These are phyloP conservation scores for Erpobdella octoculata DNA, from an alignment of 2,888 invertebrate species.

Conservation along the genomic window DNA sequence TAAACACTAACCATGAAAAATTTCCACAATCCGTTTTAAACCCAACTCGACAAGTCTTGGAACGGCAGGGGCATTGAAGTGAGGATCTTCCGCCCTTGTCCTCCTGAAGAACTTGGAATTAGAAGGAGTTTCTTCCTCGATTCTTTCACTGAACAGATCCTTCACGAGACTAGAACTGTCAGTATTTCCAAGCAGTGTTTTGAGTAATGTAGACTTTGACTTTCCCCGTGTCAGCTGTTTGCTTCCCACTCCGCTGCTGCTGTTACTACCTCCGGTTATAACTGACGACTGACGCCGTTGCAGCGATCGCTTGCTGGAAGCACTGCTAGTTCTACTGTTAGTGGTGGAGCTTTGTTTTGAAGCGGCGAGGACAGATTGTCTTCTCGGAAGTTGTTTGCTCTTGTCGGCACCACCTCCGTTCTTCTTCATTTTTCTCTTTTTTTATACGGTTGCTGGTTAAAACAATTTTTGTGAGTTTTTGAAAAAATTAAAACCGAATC, in stretches of 20 bases:
- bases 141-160: neutral
- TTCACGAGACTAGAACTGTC: neutral
- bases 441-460: too few relatives aligned
- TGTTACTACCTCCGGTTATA: too few relatives aligned
- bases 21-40: constrained; percentile 47
- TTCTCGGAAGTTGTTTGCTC: neutral
- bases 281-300: neutral
- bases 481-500: too few relatives aligned
- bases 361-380: neutral
- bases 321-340: neutral
- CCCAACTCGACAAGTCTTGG: constrained; percentile 48
- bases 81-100: constrained; percentile 48
- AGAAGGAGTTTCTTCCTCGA: neutral
- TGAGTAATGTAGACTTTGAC: neutral
- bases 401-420: too few relatives aligned
- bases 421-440: too few relatives aligned
- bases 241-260: too few relatives aligned
- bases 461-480: too few relatives aligned
- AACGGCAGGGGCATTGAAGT: constrained; percentile 52
- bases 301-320: neutral
- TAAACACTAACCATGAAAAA: constrained; percentile 51
- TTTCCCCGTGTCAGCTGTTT: neutral
- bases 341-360: neutral
- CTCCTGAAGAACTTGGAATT: neutral
- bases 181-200: neutral